Evolutionary conservation across 2,797 vertebrate species (phyloP), one percentile per base, ranked within the genome.

Genomic region (Macropus fuliginosus): DNA sequence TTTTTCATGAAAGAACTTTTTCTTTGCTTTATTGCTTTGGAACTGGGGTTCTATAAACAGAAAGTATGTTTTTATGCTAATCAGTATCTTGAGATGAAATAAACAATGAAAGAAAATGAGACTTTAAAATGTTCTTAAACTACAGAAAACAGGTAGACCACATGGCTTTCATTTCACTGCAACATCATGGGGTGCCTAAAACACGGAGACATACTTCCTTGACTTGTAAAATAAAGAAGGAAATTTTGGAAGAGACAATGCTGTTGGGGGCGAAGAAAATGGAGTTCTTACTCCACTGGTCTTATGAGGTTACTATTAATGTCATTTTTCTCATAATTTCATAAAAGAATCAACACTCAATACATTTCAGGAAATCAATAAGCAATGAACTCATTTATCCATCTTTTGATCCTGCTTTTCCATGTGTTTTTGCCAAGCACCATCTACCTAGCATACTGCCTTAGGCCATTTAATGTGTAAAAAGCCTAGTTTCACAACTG

Each of bases 111-210:
- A 89, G 81, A 91, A 95, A 91, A 90, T 28, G 29, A 90, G 6
- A 50, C 62, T 94, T 96, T 96, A 55, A 94, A 96, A 90, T 81
- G 55, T 93, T 87, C 54, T 87, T 81, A 96, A 55, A 1, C 13
- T 90, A 34, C 5, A 92, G 52, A 96, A 91, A 92, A 27, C 24
- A 52, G 4, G 50, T 24, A 50, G 52, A 29, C 5, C 28, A 66
- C 1, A 87, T 81, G 90, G 81, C 96, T 12, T 0, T 54, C n/a
- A 90, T 57, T 91, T 94, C 24, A 62, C 4, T 14, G n/a, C 27
- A 95, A 2, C 21, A 24, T 56, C 14, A 46, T 18, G 55, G 54
- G 3, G 46, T 54, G 62, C 94, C 56, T 97, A 89, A 97, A 97
- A 92, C 66, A 27, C 0, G 13, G 1, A 18, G 50, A 92, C 14